Base-by-base conservation (phyloP, 2,888 invertebrate species). In the Argyra leucocephala region DNA sequence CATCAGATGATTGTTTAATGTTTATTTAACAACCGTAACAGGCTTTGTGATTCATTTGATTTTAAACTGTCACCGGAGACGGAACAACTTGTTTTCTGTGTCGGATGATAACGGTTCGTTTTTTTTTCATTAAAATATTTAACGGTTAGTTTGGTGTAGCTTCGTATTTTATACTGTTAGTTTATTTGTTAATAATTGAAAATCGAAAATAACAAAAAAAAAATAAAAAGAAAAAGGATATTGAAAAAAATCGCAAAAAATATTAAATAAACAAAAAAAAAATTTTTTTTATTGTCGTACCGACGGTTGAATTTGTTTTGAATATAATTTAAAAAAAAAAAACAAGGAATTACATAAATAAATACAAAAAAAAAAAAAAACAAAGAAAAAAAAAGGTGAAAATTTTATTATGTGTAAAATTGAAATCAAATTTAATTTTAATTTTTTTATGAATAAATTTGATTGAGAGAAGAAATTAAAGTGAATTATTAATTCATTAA, bases 21-120 rank as follows among this genome's bases (percentile, higher is more conserved):
- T 48, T 31, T 48, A 18, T 48, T 48, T 15, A 5, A 48, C 48
- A 48, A 48, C 15, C 12, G 18, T 48, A 48, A 48, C 48, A 48
- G 59, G 23, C 59, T 59, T 26, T 21, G 66, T 69, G 71, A 74
- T 76, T 78, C 79, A 79, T 79, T 79, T 78, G 77, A 79, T 77
- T 79, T 74, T 76, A 73, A 78, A 76, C 79, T 78, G 76, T 77
- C 77, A 78, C 72, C 73, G 73, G 70, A 72, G 73, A 71, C 74
- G 73, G 78, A 75, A 70, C 72, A 68, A 67, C 67, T 70, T 67
- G 64, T 48, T 62, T 48, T 61, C 31, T 61, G 31, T 61, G 61
- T 61, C 61, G 61, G 18, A 48, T 48, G 48, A 15, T 48, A 48
- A 48, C 31, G 24, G 61, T 26, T 24, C 15, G 23, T 18, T 60